Evolutionary conservation across 2,888 invertebrate species (phyloP), one percentile per base, ranked within the genome.

Genomic region (Nomada hirtipes): DNA sequence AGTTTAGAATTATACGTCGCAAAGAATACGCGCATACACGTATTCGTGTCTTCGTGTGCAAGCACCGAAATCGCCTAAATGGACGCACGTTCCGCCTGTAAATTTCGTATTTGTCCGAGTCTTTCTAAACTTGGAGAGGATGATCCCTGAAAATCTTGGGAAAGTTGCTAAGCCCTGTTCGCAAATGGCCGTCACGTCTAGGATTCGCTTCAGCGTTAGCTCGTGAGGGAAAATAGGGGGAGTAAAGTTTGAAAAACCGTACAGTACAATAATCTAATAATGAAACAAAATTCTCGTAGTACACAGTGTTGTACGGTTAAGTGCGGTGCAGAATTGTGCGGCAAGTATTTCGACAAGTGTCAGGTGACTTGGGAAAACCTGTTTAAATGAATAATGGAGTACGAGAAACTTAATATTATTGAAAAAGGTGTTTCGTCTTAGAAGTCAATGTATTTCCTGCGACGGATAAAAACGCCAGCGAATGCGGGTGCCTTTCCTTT

Each of bases 41-140:
- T 42, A 7, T 36, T 36, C 36, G 26, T 2, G 55, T 29, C 10
- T 29, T 29, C 23, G 26, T 10, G 29, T 2, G 20, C 4, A 18
- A 70, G 47, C 52, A 50, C 69, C 63, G 64, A 60, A 80, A 68
- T 75, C 75, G 53, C 76, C 42, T 20, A 20, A 79, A 74, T 59
- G 61, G 26, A 36, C 47, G 71, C 86, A 83, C 83, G 86, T 83
- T n/a, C 52, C 60, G 81, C 29, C 74, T 69, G 47, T 86, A 86
- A 86, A 86, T 86, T 81, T 60, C 55, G 11, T 47, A 74, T 79
- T 79, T 83, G 29, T 26, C 9, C 59, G 50, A 76, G 67, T 78
- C 53, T 73, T 69, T 4, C 11, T 29, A 36, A 70, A 70, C 50
- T 36, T 13, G 47, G 15, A 4, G 57, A 42, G 74, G 83, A 78